Percentiles rank a stretch among this genome's conserved stretches.
phyloP scores from a whole-genome alignment of 2,113 vertebrate species.

The Lanius ludovicianus region DNA sequence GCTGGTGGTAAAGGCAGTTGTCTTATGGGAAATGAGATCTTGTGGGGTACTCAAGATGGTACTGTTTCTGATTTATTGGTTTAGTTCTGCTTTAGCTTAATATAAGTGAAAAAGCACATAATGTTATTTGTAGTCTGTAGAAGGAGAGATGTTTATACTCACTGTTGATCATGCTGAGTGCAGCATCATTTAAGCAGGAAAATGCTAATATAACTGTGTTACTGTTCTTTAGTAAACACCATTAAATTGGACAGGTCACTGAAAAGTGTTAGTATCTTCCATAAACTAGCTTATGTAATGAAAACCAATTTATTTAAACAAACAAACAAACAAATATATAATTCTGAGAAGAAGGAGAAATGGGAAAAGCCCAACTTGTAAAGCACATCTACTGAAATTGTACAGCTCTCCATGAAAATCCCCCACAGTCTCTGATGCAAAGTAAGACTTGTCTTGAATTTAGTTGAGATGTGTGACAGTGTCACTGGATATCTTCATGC shows the following conservation, averaged over 20 bases:
- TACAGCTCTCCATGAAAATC: background rate
- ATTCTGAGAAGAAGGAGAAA: background rate
- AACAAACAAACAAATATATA: background rate
- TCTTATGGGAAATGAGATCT: background rate
- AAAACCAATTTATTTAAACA: background rate
- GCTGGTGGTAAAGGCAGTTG: constrained; percentile 74
- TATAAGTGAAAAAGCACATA: background rate
- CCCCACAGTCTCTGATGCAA: background rate
- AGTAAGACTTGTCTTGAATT: background rate
- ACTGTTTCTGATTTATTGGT: background rate
- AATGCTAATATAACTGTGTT: background rate
- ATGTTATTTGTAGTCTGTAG: background rate
- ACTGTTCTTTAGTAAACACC: background rate
- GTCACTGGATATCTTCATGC: background rate
- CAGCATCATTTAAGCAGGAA: background rate
- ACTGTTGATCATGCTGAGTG: background rate
- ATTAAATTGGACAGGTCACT: background rate
- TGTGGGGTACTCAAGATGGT: background rate
- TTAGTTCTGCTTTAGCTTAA: background rate
- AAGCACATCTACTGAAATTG: background rate
- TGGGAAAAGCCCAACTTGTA: background rate
- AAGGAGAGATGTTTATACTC: background rate
- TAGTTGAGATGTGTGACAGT: background rate
- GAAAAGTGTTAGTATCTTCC: background rate
- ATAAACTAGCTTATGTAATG: background rate